phyloP scores from a whole-genome alignment of 2,888 invertebrate species.

The Omphaloscelis lunosa region DNA sequence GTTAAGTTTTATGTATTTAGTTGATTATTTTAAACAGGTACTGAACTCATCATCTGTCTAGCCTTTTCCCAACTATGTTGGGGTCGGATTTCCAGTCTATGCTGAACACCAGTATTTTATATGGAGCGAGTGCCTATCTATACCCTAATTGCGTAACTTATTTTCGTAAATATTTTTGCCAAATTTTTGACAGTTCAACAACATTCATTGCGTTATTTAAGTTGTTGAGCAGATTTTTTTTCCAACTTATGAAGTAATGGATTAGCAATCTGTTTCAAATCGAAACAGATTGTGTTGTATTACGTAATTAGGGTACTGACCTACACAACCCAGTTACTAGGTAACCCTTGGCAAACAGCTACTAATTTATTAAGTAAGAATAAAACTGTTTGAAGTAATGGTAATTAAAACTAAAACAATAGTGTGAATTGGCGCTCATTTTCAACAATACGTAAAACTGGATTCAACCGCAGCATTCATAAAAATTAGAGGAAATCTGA shows the following conservation, averaged over 20 bases:
- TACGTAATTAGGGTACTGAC: too few species aligned
- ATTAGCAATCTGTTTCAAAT: too few species aligned
- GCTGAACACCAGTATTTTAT: neutral
- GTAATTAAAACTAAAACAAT: neutral
- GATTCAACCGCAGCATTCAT: constrained; percentile 25
- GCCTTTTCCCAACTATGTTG: neutral
- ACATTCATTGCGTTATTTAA: too few species aligned
- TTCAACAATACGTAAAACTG: constrained; percentile 16
- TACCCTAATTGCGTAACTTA: too few species aligned
- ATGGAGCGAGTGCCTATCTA: too few species aligned
- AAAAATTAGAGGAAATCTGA: constrained; percentile 21
- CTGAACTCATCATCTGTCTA: neutral
- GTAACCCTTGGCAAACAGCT: neutral
- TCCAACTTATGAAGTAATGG: too few species aligned
- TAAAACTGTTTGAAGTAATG: neutral
- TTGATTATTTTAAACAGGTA: too few species aligned
- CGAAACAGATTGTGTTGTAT: too few species aligned
- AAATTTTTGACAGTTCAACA: too few species aligned
- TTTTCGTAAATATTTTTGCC: too few species aligned
- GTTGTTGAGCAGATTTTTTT: too few species aligned
- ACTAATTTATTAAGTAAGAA: neutral
- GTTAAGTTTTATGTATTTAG: too few species aligned
- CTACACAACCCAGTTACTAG: neutral
- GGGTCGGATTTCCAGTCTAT: neutral
- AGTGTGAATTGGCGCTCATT: neutral